phyloP scores from a whole-genome alignment of 2,113 vertebrate genomes.

The Balaenoptera acutorostrata region DNA sequence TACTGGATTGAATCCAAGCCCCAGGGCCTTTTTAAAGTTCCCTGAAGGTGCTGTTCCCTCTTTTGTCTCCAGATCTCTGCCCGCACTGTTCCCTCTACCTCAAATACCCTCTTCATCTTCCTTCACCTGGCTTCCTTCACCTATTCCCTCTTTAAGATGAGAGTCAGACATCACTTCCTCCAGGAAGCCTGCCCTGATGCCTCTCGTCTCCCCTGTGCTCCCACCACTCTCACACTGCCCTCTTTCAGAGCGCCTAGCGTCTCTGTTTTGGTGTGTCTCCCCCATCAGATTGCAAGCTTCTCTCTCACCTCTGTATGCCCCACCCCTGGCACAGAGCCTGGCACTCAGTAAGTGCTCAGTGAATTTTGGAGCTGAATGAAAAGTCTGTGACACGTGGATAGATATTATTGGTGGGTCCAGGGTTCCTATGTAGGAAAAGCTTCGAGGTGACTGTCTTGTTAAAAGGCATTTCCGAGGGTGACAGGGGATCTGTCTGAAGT shows the following conservation, averaged over 20 bases:
- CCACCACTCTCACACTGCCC: no score
- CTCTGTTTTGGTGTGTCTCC: neutral
- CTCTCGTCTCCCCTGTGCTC: neutral
- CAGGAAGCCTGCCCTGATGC: neutral
- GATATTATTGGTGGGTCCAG: neutral
- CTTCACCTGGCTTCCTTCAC: neutral
- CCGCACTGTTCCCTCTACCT: neutral
- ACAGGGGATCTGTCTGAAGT: neutral
- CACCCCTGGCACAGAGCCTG: neutral
- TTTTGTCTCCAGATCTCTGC: neutral
- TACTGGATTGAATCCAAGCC: neutral
- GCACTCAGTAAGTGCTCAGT: neutral
- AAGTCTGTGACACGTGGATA: neutral
- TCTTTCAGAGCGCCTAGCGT: no score
- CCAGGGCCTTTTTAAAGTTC: neutral
- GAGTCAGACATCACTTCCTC: neutral
- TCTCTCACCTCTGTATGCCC: neutral
- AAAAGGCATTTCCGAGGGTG: neutral
- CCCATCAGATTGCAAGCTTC: no score
- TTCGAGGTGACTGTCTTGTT: neutral
- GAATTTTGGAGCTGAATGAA: neutral
- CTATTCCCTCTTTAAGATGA: neutral
- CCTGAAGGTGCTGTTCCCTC: neutral
- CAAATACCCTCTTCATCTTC: neutral
- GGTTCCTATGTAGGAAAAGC: neutral